A percentile compares a stretch with the other conserved stretches of the same genome.
Evolutionary conservation across 2,888 invertebrate genomes (phyloP).

Genomic region (Hymenopus coronatus): DNA sequence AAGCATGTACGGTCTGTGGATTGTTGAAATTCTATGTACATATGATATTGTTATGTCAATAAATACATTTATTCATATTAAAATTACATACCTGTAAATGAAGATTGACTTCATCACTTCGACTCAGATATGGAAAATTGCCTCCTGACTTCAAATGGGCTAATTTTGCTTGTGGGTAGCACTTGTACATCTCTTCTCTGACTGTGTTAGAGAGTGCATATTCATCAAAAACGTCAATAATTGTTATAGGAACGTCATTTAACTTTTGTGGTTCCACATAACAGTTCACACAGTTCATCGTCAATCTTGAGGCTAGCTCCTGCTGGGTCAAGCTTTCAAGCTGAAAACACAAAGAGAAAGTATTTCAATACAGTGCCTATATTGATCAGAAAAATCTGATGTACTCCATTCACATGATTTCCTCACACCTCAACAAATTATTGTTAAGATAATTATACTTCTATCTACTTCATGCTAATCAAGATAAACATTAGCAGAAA

Average conservation of each 20-base stretch:
- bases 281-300: constrained; percentile 77
- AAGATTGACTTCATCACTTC: constrained; percentile 84
- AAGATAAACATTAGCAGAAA: too few species aligned
- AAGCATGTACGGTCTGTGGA: too few species aligned
- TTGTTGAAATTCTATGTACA: not conserved
- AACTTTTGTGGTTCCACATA: constrained; percentile 76
- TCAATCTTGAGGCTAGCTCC: constrained; percentile 81
- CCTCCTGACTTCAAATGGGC: constrained; percentile 87
- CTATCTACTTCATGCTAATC: too few species aligned
- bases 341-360: constrained; percentile 51
- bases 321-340: constrained; percentile 77
- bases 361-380: too few species aligned
- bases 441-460: not conserved
- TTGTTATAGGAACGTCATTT: constrained; percentile 67
- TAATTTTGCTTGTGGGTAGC: constrained; percentile 79
- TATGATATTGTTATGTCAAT: not conserved
- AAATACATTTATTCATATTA: not conserved
- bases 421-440: not conserved
- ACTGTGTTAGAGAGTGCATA: constrained; percentile 76
- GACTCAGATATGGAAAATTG: constrained; percentile 86
- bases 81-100: constrained; percentile 69
- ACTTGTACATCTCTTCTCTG: constrained; percentile 77
- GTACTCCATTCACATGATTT: too few species aligned
- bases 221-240: constrained; percentile 87
- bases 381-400: too few species aligned